Conservation (phyloP, 2,113 vertebrate genomes). For the Corvus cornix region DNA sequence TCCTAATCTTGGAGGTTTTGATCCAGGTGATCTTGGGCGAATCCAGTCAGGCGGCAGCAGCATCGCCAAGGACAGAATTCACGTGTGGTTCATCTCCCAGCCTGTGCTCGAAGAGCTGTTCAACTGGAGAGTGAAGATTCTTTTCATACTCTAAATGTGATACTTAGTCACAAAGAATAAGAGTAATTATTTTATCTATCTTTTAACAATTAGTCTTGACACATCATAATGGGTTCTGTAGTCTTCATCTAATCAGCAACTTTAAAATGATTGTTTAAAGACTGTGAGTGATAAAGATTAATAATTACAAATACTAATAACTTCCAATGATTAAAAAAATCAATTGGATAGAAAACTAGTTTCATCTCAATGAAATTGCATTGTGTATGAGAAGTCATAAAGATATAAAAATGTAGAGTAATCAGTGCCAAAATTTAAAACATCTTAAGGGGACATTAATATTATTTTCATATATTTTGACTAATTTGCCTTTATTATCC, state of each 20-base stretch:
- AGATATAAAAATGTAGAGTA: background rate
- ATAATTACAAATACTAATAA: slow-evolving; percentile 17
- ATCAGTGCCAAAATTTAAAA: background rate
- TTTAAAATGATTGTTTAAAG: background rate
- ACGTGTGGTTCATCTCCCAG: background rate
- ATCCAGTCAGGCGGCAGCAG: background rate
- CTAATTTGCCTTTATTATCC: background rate
- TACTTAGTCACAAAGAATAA: background rate
- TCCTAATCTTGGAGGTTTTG: background rate
- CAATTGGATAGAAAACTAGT: background rate
- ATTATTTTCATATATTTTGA: slow-evolving; percentile 25
- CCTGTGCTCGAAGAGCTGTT: background rate
- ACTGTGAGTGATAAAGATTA: background rate
- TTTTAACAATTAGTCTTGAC: background rate
- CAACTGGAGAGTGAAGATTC: background rate
- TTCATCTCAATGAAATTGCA: background rate
- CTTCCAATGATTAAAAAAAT: background rate
- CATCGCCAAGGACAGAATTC: background rate
- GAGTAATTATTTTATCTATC: background rate
- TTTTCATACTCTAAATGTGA: background rate
- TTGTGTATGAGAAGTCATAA: background rate
- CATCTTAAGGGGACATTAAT: background rate
- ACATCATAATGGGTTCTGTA: background rate
- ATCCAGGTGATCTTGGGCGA: background rate
- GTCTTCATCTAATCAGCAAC: background rate